Conservation (phyloP, 2,797 vertebrate genomes). For the Falco novaeseelandiae region DNA sequence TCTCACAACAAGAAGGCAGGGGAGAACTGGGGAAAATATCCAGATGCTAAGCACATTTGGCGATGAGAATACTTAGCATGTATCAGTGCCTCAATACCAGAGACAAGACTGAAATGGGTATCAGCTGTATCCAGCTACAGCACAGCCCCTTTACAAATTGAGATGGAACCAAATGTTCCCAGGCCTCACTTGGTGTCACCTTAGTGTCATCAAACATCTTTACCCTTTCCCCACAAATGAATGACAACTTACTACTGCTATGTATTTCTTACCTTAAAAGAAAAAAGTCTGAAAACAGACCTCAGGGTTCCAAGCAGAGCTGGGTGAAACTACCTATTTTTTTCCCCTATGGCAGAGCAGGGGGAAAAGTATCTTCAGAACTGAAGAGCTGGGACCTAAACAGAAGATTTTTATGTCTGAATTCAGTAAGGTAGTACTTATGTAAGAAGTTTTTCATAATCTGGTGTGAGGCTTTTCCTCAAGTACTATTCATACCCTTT, state of each 20-base stretch:
- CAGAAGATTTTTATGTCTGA: neutral
- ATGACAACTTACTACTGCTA: neutral
- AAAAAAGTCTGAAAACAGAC: neutral
- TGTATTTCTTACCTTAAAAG: neutral
- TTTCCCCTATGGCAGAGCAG: neutral
- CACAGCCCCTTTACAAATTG: neutral
- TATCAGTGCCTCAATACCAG: neutral
- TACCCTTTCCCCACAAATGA: neutral
- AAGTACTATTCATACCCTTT: neutral
- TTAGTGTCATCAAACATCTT: neutral
- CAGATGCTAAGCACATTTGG: neutral
- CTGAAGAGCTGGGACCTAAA: neutral
- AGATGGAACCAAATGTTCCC: neutral
- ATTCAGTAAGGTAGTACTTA: neutral
- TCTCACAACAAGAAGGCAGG: neutral
- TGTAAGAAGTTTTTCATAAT: neutral
- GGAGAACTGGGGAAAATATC: neutral
- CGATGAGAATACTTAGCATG: neutral
- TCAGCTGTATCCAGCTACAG: neutral
- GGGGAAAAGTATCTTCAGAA: neutral
- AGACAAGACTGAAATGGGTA: neutral
- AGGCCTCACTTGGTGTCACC: neutral
- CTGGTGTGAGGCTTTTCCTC: neutral
- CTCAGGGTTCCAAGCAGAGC: neutral
- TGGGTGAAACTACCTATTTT: neutral